These are phyloP conservation scores for Scarus forsteni DNA, from an alignment of 2,797 vertebrate species.

Conservation along the genomic window DNA sequence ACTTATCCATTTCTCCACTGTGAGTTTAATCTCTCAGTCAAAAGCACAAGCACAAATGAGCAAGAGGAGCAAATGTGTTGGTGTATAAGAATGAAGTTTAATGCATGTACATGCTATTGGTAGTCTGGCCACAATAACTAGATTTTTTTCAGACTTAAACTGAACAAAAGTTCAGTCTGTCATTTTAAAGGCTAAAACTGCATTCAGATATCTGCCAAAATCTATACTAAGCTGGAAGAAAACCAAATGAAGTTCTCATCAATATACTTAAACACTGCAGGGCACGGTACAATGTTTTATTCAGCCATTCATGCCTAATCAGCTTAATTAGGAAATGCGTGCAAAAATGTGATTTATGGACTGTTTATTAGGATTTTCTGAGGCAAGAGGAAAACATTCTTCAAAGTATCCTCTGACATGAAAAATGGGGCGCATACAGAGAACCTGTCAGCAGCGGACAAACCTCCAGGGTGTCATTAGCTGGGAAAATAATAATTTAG, in stretches of 20 bases:
- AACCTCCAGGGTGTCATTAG: conserved; percentile 66
- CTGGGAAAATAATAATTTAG: conserved; percentile 53
- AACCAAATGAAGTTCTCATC: background rate
- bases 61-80: too few species aligned
- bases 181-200: too few species aligned
- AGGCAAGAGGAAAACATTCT: conserved; percentile 55
- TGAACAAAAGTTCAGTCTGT: too few species aligned
- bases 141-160: too few species aligned
- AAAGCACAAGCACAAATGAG: too few species aligned
- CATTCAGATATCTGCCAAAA: too few species aligned
- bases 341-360: conserved; percentile 65
- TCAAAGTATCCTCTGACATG: conserved; percentile 66
- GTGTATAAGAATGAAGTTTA: too few species aligned
- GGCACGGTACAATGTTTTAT: conserved; percentile 34
- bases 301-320: conserved; percentile 53
- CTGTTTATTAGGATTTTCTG: conserved; percentile 50
- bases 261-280: background rate
- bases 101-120: too few species aligned
- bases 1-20: too few species aligned
- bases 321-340: conserved; percentile 67
- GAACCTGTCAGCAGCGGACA: conserved; percentile 41
- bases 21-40: too few species aligned
- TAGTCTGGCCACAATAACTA: too few species aligned
- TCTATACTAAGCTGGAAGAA: background rate
- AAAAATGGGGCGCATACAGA: conserved; percentile 56